Conservation (phyloP, 2,888 invertebrate species). For the Enoplolaimus lenunculus region DNA sequence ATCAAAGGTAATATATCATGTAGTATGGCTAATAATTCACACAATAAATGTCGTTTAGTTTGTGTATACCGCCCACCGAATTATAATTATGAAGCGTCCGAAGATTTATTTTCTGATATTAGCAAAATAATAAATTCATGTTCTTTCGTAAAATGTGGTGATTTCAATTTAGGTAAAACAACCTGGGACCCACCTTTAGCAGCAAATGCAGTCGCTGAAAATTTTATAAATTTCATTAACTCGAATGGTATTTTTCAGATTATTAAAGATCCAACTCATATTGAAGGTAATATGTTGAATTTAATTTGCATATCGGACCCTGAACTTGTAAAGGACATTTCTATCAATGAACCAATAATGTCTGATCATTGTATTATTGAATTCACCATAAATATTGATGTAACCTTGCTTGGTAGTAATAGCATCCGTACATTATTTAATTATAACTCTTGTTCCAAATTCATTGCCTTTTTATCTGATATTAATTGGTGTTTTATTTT, state of each 20-base stretch:
- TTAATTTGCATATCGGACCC: not conserved
- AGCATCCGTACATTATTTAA: no score
- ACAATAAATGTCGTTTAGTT: not conserved
- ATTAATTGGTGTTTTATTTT: slow-evolving; percentile 3
- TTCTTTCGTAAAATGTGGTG: not conserved
- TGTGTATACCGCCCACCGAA: slow-evolving; percentile 3
- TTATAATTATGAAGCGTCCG: not conserved
- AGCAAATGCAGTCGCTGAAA: not conserved
- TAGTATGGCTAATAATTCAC: no score
- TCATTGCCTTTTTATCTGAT: not conserved
- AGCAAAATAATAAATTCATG: not conserved
- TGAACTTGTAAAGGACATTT: not conserved
- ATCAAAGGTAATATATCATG: no score
- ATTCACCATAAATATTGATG: no score
- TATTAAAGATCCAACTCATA: not conserved
- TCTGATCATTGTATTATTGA: not conserved
- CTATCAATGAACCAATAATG: no score
- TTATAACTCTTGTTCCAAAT: no score
- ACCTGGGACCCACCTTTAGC: not conserved
- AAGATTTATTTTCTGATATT: not conserved
- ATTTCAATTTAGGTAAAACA: not conserved
- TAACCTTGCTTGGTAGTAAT: not conserved
- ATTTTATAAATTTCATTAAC: not conserved
- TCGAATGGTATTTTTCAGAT: not conserved
- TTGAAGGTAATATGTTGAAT: not conserved